Conservation (phyloP, 2,113 vertebrate genomes). For the Butastur rufipennis region DNA sequence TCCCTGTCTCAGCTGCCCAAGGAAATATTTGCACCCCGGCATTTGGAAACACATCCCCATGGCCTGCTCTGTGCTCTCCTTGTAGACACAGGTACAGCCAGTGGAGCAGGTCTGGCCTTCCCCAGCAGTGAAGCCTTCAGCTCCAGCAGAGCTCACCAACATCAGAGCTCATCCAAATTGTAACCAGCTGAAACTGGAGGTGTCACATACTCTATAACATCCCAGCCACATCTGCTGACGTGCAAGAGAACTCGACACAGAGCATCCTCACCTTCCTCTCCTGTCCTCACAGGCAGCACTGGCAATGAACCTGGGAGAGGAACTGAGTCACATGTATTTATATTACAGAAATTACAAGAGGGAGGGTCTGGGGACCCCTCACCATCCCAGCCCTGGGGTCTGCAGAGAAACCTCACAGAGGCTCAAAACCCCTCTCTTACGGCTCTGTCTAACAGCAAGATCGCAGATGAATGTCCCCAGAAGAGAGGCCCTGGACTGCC, state of each 20-base stretch:
- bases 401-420: background rate
- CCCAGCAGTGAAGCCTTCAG: background rate
- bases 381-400: background rate
- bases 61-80: background rate
- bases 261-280: background rate
- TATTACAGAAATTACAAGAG: background rate
- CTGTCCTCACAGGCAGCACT: background rate
- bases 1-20: background rate
- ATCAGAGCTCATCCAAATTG: background rate
- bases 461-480: background rate
- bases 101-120: background rate
- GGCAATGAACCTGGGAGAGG: background rate
- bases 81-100: background rate
- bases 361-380: background rate
- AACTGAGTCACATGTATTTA: background rate
- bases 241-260: background rate
- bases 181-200: background rate
- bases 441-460: background rate
- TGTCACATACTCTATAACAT: background rate
- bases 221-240: background rate
- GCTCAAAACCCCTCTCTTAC: background rate
- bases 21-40: background rate
- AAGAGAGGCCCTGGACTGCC: background rate
- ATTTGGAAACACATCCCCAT: background rate
- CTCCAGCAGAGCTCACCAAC: background rate